phyloP scores from a whole-genome alignment of 2,888 invertebrate species.

The Hemistola chrysoprasaria region DNA sequence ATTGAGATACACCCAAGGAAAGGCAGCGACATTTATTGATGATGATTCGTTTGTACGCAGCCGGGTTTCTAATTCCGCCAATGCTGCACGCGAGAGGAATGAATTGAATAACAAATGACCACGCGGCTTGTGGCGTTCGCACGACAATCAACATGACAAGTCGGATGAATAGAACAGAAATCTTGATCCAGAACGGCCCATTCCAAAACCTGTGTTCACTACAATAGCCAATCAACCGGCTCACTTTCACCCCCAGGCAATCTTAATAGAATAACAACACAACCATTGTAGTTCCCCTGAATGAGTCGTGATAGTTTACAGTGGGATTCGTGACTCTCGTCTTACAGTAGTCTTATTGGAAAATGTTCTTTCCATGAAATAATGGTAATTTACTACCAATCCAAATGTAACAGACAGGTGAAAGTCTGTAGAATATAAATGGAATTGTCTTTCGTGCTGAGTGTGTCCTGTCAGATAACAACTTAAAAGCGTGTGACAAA shows the following conservation, averaged over 20 bases:
- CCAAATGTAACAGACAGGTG: constrained; percentile 64
- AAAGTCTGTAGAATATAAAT: constrained; percentile 54
- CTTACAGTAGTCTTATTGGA: constrained; percentile 71
- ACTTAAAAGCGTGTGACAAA: constrained; percentile 25
- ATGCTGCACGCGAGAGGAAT: constrained; percentile 47
- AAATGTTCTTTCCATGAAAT: constrained; percentile 62
- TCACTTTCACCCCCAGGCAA: constrained; percentile 73
- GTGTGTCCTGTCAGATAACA: constrained; percentile 36
- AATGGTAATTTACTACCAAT: constrained; percentile 63
- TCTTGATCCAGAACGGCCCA: constrained; percentile 64
- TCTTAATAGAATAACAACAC: constrained; percentile 71
- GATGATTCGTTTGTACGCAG: constrained; percentile 50
- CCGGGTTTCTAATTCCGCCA: constrained; percentile 55
- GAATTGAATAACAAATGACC: constrained; percentile 68
- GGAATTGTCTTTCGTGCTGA: constrained; percentile 42
- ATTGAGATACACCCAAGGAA: constrained; percentile 12
- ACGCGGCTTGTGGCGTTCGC: constrained; percentile 53
- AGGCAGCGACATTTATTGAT: constrained; percentile 43
- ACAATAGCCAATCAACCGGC: constrained; percentile 71
- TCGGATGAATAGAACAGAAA: constrained; percentile 63
- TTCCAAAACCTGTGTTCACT: constrained; percentile 48
- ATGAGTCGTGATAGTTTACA: constrained; percentile 72
- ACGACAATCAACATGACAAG: constrained; percentile 69
- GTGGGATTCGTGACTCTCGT: constrained; percentile 73
- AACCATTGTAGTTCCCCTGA: constrained; percentile 69